Conservation (phyloP, 2,888 invertebrate species). For the Sacculina carcini region DNA sequence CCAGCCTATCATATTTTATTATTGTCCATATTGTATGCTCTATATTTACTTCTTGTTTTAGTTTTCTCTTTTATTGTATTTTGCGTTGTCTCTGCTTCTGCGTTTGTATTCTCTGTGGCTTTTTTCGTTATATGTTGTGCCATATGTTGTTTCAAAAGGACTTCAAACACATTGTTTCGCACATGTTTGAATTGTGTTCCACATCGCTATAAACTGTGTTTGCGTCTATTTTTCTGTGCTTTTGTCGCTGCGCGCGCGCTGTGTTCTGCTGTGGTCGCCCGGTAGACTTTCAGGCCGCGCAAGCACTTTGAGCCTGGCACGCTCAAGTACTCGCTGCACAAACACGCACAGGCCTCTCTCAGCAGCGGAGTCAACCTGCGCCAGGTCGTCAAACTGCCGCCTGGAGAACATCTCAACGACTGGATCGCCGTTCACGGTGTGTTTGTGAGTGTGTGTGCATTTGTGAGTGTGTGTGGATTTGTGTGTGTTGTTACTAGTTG, state of each 20-base stretch:
- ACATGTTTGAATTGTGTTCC: too few species aligned
- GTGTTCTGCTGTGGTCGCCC: not conserved
- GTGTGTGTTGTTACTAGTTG: not conserved
- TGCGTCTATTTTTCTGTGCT: not conserved
- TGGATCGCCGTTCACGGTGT: constrained; percentile 79
- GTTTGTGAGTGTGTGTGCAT: constrained; percentile 4
- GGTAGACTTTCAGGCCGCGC: constrained; percentile 63
- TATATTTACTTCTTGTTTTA: too few species aligned
- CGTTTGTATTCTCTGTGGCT: too few species aligned
- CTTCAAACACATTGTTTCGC: too few species aligned
- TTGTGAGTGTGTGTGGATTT: not conserved
- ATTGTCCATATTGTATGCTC: too few species aligned
- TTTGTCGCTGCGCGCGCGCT: too few species aligned
- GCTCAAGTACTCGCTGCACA: constrained; percentile 56
- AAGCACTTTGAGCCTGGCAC: constrained; percentile 68
- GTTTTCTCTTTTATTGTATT: too few species aligned
- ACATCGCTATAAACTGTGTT: not conserved
- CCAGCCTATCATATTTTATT: too few species aligned
- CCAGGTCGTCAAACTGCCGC: constrained; percentile 49
- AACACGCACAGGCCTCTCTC: constrained; percentile 68
- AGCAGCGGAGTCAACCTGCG: constrained; percentile 66
- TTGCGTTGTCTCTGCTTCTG: too few species aligned
- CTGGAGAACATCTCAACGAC: constrained; percentile 58
- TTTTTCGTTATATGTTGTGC: too few species aligned
- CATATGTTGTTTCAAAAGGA: too few species aligned